Base-by-base conservation (phyloP, 1,140 invertebrate species). In the Papilio machaon region DNA sequence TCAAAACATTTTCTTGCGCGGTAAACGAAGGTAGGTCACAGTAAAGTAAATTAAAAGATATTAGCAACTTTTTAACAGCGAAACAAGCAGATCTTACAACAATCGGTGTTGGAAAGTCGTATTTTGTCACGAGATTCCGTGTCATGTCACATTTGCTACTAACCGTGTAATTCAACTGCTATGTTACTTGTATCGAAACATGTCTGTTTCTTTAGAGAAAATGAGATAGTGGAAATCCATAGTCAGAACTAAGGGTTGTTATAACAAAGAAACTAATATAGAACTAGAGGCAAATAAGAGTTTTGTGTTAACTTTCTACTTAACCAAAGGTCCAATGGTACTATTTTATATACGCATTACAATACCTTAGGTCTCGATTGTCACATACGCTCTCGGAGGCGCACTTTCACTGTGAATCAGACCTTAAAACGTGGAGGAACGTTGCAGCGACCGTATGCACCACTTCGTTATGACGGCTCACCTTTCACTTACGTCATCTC, bases 401-500 rank as follows among this genome's bases (percentile, higher is more conserved):
- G 13, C 30, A 70, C 64, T 70, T 70, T 70, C 64, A 38, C 64
- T 70, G 64, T 70, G 64, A 70, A 35, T 70, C 64, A 70, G 64
- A 70, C 64, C 64, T 70, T 70, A 70, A 70, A 70, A 35, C 64
- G 64, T 35, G 64, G 30, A 70, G 73, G 43, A 73, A 73, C 73
- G 43, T 73, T 73, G 73, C 73, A 73, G 10, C 43, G 35, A 43
- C 38, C 73, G 23, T 47, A 30, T 76, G 74, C 43, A 76, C 47
- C 47, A 76, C 43, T 74, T 74, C 74, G 43, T 76, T 52, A 54
- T 52, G 43, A 47, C 46, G 47, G 74, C 74, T 76, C 74, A 76
- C 74, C 74, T 76, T 76, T 76, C 74, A 76, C 74, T 76, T 76
- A 76, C 47, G 74, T 76, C 74, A 76, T 76, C 43, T 52, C 46